Evolutionary conservation across 2,797 vertebrate species (phyloP).

Genomic region (Staurois parvus): DNA sequence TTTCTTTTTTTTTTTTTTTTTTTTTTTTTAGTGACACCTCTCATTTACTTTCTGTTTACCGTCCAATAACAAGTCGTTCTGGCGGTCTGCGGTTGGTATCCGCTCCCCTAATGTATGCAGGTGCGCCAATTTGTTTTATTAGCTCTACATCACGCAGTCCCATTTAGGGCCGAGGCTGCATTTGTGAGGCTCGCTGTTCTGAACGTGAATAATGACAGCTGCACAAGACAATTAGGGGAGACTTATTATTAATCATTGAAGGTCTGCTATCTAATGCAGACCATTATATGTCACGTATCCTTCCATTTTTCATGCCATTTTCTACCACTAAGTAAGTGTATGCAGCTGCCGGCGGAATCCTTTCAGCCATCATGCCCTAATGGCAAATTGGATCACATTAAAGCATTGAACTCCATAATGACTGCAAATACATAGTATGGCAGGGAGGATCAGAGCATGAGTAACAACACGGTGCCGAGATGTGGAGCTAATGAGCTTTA

Average conservation of each 20-base stretch:
- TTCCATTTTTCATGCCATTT: slow-evolving; percentile 77
- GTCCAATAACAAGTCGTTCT: slow-evolving; percentile 37
- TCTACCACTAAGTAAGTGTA: slow-evolving; percentile 72
- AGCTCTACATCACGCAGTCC: slow-evolving; percentile 63
- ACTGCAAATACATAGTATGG: slow-evolving; percentile 73
- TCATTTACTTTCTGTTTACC: slow-evolving; percentile 51
- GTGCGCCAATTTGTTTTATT: slow-evolving; percentile 64
- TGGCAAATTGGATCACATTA: slow-evolving; percentile 78
- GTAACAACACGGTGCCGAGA: slow-evolving; percentile 78
- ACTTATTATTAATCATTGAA: slow-evolving; percentile 74
- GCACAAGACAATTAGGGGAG: slow-evolving; percentile 76
- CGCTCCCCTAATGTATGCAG: slow-evolving; percentile 50
- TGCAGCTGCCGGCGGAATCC: slow-evolving; percentile 73
- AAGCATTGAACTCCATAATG: slow-evolving; percentile 77
- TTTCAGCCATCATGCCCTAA: slow-evolving; percentile 76
- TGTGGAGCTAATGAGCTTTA: slow-evolving; percentile 77
- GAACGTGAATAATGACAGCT: slow-evolving; percentile 77
- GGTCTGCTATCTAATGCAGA: slow-evolving; percentile 75
- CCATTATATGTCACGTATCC: slow-evolving; percentile 75
- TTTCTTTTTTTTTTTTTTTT: too few relatives aligned
- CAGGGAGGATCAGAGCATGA: slow-evolving; percentile 74
- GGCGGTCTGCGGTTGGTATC: slow-evolving; percentile 39
- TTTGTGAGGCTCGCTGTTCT: slow-evolving; percentile 70
- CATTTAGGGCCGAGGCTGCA: slow-evolving; percentile 70
- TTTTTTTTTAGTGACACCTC: too few relatives aligned